phyloP scores from a whole-genome alignment of 2,888 invertebrate genomes.

The Masnerella sp. region DNA sequence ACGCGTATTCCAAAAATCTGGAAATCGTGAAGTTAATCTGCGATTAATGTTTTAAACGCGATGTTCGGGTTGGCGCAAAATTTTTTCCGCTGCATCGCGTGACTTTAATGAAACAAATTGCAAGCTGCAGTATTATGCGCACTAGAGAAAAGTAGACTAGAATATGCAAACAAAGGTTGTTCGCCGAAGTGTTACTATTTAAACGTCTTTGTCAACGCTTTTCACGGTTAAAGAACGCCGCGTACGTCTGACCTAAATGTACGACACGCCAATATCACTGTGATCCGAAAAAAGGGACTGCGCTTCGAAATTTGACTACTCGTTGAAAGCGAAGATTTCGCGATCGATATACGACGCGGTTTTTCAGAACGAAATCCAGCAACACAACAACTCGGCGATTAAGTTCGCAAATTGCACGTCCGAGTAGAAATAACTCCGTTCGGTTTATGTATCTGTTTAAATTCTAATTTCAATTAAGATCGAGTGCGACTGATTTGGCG shows the following conservation, averaged over 20 bases:
- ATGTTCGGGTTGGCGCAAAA: slow-evolving; percentile 5
- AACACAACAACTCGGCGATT: too few relatives aligned
- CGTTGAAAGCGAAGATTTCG: too few relatives aligned
- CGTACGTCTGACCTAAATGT: slow-evolving; percentile 21
- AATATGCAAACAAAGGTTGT: slow-evolving; percentile 25
- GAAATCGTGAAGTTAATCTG: too few relatives aligned
- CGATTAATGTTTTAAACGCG: background rate
- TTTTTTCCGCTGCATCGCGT: slow-evolving; percentile 29
- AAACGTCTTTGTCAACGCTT: slow-evolving; percentile 28
- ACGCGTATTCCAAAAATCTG: too few relatives aligned
- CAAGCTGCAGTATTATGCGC: slow-evolving; percentile 29
- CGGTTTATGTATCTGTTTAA: too few relatives aligned
- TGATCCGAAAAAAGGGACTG: background rate
- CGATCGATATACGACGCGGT: too few relatives aligned
- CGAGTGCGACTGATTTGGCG: too few relatives aligned
- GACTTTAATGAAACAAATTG: slow-evolving; percentile 41
- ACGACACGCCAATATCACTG: background rate
- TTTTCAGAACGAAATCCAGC: too few relatives aligned
- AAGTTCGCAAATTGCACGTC: too few relatives aligned
- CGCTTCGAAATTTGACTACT: background rate
- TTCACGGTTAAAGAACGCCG: slow-evolving; percentile 20
- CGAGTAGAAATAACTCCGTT: too few relatives aligned
- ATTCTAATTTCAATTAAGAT: too few relatives aligned
- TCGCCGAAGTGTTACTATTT: slow-evolving; percentile 37
- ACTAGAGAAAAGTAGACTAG: slow-evolving; percentile 25